phyloP scores from a whole-genome alignment of 2,797 vertebrate genomes.

The Aselliscus stoliczkanus region DNA sequence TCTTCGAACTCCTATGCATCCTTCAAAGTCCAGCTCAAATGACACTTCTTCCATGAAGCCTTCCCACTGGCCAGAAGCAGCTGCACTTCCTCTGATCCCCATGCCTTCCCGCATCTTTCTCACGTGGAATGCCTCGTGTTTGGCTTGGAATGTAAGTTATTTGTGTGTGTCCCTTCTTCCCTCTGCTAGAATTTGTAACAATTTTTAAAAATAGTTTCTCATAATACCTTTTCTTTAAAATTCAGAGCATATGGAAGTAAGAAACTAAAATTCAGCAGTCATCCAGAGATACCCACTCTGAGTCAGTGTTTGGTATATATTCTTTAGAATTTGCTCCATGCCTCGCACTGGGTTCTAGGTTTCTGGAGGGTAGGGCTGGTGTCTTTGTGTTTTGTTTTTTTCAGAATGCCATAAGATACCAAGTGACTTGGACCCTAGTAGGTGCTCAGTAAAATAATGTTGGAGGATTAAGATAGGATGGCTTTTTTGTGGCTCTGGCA shows the following conservation, averaged over 20 bases:
- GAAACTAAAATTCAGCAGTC: background rate
- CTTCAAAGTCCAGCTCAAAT: background rate
- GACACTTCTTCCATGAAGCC: background rate
- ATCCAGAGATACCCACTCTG: fast-evolving
- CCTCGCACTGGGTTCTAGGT: fast-evolving
- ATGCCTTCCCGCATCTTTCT: background rate
- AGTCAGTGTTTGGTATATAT: fast-evolving
- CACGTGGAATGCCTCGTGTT: fast-evolving
- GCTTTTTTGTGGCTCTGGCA: background rate
- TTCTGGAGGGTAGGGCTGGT: background rate
- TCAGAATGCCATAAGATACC: fast-evolving
- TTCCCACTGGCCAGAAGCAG: background rate
- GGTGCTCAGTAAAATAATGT: background rate
- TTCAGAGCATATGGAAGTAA: background rate
- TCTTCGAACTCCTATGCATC: background rate
- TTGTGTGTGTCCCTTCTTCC: background rate
- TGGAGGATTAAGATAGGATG: background rate
- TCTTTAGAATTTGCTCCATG: background rate
- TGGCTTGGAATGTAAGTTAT: background rate
- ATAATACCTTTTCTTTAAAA: background rate
- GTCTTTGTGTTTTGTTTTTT: background rate
- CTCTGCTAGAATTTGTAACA: background rate
- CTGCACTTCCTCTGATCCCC: background rate
- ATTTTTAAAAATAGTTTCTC: background rate
- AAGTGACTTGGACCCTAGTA: background rate